A percentile compares a stretch with the other conserved stretches of the same genome.
phyloP scores from a whole-genome alignment of 2,888 invertebrate genomes.

The Argyra leucocephala region DNA sequence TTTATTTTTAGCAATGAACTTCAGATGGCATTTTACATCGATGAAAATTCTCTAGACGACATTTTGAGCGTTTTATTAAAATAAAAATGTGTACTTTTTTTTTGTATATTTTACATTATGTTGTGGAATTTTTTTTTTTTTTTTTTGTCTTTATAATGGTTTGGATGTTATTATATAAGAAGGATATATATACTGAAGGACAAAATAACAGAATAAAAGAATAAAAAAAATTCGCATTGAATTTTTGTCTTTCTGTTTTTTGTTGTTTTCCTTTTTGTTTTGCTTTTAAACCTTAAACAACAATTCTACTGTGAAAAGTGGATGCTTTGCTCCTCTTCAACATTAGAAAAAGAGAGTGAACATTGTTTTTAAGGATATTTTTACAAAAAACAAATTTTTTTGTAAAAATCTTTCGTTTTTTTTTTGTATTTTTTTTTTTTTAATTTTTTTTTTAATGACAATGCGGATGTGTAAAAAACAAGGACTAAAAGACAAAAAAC shows the following conservation, averaged over 20 bases:
- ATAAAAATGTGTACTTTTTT: background rate
- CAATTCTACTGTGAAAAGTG: background rate
- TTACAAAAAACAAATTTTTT: too few relatives aligned
- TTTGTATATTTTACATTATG: background rate
- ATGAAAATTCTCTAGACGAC: constrained; percentile 4
- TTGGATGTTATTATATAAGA: background rate
- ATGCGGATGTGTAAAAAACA: background rate
- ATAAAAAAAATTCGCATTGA: too few relatives aligned
- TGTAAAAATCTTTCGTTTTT: too few relatives aligned
- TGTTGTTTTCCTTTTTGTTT: too few relatives aligned
- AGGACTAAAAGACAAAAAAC: background rate
- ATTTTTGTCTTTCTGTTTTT: too few relatives aligned
- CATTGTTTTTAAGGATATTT: background rate
- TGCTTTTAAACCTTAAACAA: background rate
- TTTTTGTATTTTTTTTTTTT: background rate
- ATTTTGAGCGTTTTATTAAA: background rate
- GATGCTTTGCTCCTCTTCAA: background rate
- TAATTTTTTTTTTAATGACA: background rate
- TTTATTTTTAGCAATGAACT: constrained; percentile 4
- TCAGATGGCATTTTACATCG: background rate
- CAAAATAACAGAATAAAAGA: background rate
- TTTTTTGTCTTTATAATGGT: too few relatives aligned
- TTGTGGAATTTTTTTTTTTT: too few relatives aligned
- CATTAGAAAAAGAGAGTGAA: background rate
- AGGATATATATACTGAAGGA: background rate